phyloP scores from a whole-genome alignment of 2,797 vertebrate species.

The Rhinoraja longicauda region DNA sequence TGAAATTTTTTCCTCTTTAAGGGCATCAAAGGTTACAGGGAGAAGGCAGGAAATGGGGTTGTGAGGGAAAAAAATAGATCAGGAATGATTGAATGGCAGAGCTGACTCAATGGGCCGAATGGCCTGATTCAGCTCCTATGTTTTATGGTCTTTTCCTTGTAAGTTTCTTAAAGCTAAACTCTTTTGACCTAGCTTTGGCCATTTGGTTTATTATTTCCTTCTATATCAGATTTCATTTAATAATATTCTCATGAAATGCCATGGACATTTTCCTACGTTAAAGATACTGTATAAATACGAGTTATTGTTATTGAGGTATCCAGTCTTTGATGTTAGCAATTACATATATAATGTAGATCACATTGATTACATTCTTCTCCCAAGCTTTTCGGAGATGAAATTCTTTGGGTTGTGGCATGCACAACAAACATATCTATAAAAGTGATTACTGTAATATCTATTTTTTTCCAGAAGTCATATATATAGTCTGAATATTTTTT shows the following conservation, averaged over 20 bases:
- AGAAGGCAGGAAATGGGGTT: too few relatives aligned
- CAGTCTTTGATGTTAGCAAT: neutral
- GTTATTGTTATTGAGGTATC: neutral
- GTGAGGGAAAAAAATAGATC: too few relatives aligned
- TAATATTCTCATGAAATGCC: neutral
- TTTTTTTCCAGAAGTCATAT: neutral
- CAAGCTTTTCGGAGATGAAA: neutral
- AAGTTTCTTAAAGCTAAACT: neutral
- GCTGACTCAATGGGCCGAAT: too few relatives aligned
- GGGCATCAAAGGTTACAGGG: too few relatives aligned
- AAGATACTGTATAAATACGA: neutral
- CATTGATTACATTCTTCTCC: neutral
- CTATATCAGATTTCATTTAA: neutral
- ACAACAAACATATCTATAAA: neutral
- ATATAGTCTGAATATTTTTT: slow-evolving; percentile 1
- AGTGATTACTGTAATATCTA: neutral
- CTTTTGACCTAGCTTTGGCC: neutral
- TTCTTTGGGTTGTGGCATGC: neutral
- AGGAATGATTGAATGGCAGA: too few relatives aligned
- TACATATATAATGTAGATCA: too few relatives aligned
- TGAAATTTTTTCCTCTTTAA: too few relatives aligned
- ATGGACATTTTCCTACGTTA: neutral
- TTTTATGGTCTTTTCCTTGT: too few relatives aligned
- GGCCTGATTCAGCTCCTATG: too few relatives aligned
- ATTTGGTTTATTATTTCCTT: neutral